phyloP scores from a whole-genome alignment of 1,140 invertebrate species.

The Prorops nasuta region DNA sequence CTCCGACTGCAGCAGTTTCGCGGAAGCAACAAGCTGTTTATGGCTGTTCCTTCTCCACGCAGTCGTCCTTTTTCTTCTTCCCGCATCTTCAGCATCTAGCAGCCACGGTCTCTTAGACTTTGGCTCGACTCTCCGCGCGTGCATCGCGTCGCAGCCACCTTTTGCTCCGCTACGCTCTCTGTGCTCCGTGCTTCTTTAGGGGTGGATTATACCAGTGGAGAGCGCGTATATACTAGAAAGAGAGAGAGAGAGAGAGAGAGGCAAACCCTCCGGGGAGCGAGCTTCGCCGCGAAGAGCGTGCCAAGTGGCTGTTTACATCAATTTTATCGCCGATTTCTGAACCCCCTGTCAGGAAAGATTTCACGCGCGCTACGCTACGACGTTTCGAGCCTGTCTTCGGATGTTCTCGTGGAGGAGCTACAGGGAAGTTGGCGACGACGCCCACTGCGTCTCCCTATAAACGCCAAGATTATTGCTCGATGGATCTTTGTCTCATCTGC shows the following conservation, averaged over 20 bases:
- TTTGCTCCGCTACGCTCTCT: no score
- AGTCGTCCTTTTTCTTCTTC: neutral
- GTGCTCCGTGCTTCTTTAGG: no score
- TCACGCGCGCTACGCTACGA: slow-evolving; percentile 7
- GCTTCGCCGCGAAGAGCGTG: slow-evolving; percentile 31
- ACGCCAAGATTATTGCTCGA: no score
- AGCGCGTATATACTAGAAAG: slow-evolving; percentile 9
- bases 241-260: neutral
- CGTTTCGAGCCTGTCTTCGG: neutral
- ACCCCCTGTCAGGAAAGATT: slow-evolving; percentile 33
- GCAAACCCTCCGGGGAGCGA: slow-evolving; percentile 26
- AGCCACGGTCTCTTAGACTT: no score
- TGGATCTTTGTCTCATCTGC: no score
- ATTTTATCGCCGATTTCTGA: slow-evolving; percentile 54
- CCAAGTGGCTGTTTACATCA: slow-evolving; percentile 54
- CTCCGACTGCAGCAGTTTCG: slow-evolving; percentile 31
- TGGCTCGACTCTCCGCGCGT: slow-evolving; percentile 10
- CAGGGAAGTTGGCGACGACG: no score
- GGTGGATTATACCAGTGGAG: no score
- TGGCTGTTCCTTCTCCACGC: slow-evolving; percentile 43
- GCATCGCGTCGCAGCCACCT: slow-evolving; percentile 8
- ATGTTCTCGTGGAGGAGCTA: no score
- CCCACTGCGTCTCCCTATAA: no score
- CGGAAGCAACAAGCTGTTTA: slow-evolving; percentile 59
- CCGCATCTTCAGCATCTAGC: no score